Percentiles rank a stretch among this genome's conserved stretches.
Evolutionary conservation across 2,113 vertebrate species (phyloP).

Genomic region (Hippocampus zosterae): DNA sequence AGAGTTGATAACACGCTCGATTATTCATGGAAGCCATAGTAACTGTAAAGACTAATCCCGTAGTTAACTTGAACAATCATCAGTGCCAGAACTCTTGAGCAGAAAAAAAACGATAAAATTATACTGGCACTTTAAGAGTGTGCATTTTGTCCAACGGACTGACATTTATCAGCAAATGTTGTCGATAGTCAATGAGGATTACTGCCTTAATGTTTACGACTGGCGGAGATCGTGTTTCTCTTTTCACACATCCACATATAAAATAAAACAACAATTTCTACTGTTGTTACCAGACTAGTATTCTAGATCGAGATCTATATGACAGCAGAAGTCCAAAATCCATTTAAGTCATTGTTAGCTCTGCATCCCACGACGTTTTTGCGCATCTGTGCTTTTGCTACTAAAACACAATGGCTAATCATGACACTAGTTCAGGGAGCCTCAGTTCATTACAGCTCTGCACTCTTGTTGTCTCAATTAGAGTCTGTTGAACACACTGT

Average conservation of each 20-base stretch:
- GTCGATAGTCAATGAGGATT: no score
- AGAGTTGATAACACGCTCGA: neutral
- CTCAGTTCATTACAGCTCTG: slow-evolving; percentile 61
- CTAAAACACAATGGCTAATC: slow-evolving; percentile 46
- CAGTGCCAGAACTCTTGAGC: neutral
- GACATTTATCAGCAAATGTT: no score
- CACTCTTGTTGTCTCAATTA: slow-evolving; percentile 70
- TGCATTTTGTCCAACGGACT: no score
- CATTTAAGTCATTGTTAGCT: neutral
- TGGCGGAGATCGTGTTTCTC: no score
- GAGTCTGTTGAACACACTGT: slow-evolving; percentile 75
- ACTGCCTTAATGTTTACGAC: no score
- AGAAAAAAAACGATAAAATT: no score
- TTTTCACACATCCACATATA: neutral
- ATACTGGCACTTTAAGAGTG: no score
- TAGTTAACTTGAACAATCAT: neutral
- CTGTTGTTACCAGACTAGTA: neutral
- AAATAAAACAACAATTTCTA: neutral
- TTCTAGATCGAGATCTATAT: neutral
- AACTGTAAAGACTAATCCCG: neutral
- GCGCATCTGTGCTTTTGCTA: slow-evolving; percentile 5
- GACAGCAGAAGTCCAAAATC: neutral
- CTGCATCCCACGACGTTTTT: neutral
- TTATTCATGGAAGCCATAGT: neutral
- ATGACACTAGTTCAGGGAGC: slow-evolving; percentile 51